Evolutionary conservation across 2,113 vertebrate species (phyloP), one percentile per base, ranked within the genome.

Genomic region (Triplophysa rosa): DNA sequence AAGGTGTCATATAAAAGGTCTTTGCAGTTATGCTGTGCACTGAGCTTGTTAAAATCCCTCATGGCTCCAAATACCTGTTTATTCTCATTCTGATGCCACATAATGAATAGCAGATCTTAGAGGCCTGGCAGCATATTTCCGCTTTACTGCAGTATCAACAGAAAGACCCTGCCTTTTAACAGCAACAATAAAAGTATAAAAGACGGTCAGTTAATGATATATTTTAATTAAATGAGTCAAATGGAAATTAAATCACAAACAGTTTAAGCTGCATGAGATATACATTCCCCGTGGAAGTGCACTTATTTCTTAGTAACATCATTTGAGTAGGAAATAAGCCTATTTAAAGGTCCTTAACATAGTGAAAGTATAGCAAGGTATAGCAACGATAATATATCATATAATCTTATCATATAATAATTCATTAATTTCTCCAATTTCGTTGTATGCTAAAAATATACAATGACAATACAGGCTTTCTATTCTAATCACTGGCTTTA

Each of bases 101-200:
- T 63, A 77, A 72, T 80, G 42, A 72, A 80, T 29, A 17, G 42
- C 42, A 24, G 23, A 70, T 63, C 45, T 63, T 14, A 69, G 23
- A 37, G 42, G 62, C 59, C 58, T 77, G 33, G 47, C 70, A 59
- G 17, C 67, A 84, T 68, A 33, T 80, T 77, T 79, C 72, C 73
- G 54, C 61, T 37, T 73, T 79, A 78, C 65, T 13, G 23, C 54
- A 19, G 62, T 83, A 47, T 67, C 23, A 67, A 59, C 42, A 66
- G 59, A 83, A 77, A 62, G 70, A 77, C 40, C 24, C 23, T 3
- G 42, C 26, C 40, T 23, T 24, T 52, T 24, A 59, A 63, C 3
- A 17, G 72, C n/a, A 17, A 71, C n/a, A 19, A 40, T 23, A 52
- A 65, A 69, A 68, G 62, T 52, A 19, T 56, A 76, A 37, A 70